Percentiles rank a stretch among this genome's conserved stretches.
Evolutionary conservation across 2,888 invertebrate genomes (phyloP).

Genomic region (Tortricodes alternella): DNA sequence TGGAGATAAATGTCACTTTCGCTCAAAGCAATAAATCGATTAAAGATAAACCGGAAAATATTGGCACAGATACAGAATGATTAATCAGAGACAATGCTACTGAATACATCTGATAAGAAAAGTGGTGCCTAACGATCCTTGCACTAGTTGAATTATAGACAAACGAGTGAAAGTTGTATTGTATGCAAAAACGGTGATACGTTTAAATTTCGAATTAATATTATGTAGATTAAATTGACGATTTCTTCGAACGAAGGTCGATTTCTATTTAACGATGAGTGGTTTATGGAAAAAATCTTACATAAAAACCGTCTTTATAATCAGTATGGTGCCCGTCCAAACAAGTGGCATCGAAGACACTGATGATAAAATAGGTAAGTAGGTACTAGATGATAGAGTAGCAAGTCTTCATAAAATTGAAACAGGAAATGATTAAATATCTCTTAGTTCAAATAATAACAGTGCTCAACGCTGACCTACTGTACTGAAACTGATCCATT

Average conservation of each 20-base stretch:
- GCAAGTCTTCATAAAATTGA: constrained; percentile 7
- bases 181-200: constrained; percentile 31
- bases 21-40: constrained; percentile 24
- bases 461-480: constrained; percentile 24
- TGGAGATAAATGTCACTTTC: constrained; percentile 25
- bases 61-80: constrained; percentile 51
- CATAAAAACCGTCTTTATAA: not conserved
- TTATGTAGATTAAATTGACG: constrained; percentile 28
- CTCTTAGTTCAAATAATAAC: constrained; percentile 27
- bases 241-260: constrained; percentile 25
- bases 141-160: constrained; percentile 21
- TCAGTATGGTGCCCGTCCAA: too few species aligned
- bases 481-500: constrained; percentile 26
- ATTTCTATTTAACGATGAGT: constrained; percentile 26
- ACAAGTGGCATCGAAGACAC: too few species aligned
- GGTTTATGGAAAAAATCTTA: constrained; percentile 13
- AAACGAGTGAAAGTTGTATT: constrained; percentile 30
- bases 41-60: constrained; percentile 37
- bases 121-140: constrained; percentile 8
- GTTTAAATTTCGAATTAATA: constrained; percentile 29
- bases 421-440: constrained; percentile 25
- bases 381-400: not conserved
- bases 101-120: constrained; percentile 36
- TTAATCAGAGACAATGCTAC: constrained; percentile 49
- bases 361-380: too few species aligned